A percentile compares a stretch with the other conserved stretches of the same genome.
Conservation (phyloP, 2,888 invertebrate genomes). For the Lithophane ornitopus region DNA sequence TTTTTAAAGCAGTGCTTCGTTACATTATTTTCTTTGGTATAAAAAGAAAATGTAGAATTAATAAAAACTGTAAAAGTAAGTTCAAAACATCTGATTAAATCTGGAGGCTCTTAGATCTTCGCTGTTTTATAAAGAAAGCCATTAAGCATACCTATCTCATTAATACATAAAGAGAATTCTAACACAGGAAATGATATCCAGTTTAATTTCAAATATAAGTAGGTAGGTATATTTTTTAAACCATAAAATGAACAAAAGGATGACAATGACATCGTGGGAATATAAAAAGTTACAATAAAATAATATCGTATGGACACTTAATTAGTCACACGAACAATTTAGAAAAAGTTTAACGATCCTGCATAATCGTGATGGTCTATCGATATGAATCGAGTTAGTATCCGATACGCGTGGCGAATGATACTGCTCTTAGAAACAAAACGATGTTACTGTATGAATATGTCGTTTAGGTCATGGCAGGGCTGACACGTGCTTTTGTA, state of each 20-base stretch:
- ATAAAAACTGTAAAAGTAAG: background rate
- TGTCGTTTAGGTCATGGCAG: conserved; percentile 36
- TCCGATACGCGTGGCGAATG: conserved; percentile 44
- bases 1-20: conserved; percentile 8
- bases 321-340: conserved; percentile 46
- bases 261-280: conserved; percentile 57
- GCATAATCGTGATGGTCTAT: conserved; percentile 16
- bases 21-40: background rate
- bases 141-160: background rate
- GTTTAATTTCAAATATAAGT: background rate
- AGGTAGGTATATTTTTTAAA: background rate
- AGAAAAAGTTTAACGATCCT: conserved; percentile 18
- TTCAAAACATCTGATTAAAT: background rate
- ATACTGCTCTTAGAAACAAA: conserved; percentile 53
- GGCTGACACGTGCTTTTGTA: conserved; percentile 8
- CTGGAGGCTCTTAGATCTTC: background rate
- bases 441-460: conserved; percentile 11
- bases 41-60: no score
- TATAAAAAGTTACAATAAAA: conserved; percentile 20
- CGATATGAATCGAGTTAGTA: conserved; percentile 27
- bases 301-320: conserved; percentile 34
- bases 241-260: conserved; percentile 19
- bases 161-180: background rate
- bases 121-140: background rate
- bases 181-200: background rate